Evolutionary conservation across 2,888 invertebrate species (phyloP).

Genomic region (Tetranychus piercei): DNA sequence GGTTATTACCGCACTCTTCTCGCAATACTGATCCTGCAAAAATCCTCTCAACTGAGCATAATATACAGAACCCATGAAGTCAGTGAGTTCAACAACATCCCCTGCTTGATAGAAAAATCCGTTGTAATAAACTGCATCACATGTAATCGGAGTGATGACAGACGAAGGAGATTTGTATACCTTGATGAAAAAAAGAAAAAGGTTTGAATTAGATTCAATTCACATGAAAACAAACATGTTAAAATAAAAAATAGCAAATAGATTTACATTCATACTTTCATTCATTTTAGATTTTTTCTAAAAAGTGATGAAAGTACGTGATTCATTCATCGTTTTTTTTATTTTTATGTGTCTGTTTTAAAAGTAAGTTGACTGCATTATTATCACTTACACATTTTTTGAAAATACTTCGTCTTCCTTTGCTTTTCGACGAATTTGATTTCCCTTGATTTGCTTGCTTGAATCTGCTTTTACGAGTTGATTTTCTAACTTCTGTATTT

Average conservation of each 20-base stretch:
- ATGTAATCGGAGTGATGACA: slow-evolving; percentile 46
- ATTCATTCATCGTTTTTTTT: not conserved
- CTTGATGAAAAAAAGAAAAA: not conserved
- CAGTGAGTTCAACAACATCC: slow-evolving; percentile 68
- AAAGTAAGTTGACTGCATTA: not conserved
- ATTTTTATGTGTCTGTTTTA: not conserved
- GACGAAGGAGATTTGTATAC: slow-evolving; percentile 14
- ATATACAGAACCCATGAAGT: slow-evolving; percentile 52
- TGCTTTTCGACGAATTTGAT: slow-evolving; percentile 40
- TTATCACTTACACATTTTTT: slow-evolving; percentile 37
- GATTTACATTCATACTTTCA: no score
- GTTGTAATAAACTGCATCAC: slow-evolving; percentile 56
- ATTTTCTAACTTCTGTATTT: not conserved
- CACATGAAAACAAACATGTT: not conserved
- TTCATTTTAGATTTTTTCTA: no score
- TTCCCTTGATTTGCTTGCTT: slow-evolving; percentile 16
- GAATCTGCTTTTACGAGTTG: not conserved
- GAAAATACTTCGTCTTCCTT: slow-evolving; percentile 55
- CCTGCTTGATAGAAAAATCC: slow-evolving; percentile 60
- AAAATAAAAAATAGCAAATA: no score
- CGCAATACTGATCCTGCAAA: slow-evolving; percentile 75
- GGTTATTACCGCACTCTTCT: slow-evolving; percentile 74
- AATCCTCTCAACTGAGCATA: slow-evolving; percentile 78
- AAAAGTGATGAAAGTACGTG: no score
- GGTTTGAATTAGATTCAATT: not conserved